Evolutionary conservation across 2,797 vertebrate genomes (phyloP), one percentile per base, ranked within the genome.

Genomic region (Cetoscarus ocellatus): DNA sequence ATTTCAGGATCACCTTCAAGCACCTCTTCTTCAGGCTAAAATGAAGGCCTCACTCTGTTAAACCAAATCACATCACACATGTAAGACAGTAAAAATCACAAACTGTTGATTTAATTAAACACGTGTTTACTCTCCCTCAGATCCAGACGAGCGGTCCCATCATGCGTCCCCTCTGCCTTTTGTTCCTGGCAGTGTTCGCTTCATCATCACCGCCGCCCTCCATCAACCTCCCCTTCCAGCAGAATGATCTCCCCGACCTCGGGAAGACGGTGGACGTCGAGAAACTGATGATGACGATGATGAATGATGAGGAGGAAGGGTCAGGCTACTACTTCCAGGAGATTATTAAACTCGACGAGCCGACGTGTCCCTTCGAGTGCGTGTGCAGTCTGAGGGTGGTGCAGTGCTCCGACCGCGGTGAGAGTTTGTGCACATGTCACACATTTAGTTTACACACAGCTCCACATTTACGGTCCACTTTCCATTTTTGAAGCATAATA

Each of bases 391-490:
- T 47, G 15, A 60, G 47, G 27, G 35, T 60, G 7, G 58, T 60
- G 34, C 58, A 60, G 44, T 60, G 58, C 34, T 60, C 58, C 8
- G 58, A 60, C 7, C 14, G 47, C 27, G 58, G 58, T 60, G 58
- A 48, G 58, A 47, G 27, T 36, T 17, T 47, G 19, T 60, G 44
- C 57, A 11, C 38, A 8, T 13, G 39, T 43, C 39, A 19, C 38
- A 56, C 56, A 35, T 10, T 13, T 12, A 39, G 40, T 43, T 58
- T 43, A 14, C 18, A 58, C 12, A 11, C 55, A 42, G n/a, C 40
- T 58, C 19, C 56, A 14, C 34, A 19, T 34, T 58, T 42, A 44
- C 19, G 13, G 18, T 34, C 40, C 19, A 10, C 40, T 10, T 10
- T 58, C 54, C 38, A 39, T 58, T 58, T 58, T 58, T 19, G 39